Base-by-base conservation (phyloP, 1,140 invertebrate species). In the Lordiphosa collinella region DNA sequence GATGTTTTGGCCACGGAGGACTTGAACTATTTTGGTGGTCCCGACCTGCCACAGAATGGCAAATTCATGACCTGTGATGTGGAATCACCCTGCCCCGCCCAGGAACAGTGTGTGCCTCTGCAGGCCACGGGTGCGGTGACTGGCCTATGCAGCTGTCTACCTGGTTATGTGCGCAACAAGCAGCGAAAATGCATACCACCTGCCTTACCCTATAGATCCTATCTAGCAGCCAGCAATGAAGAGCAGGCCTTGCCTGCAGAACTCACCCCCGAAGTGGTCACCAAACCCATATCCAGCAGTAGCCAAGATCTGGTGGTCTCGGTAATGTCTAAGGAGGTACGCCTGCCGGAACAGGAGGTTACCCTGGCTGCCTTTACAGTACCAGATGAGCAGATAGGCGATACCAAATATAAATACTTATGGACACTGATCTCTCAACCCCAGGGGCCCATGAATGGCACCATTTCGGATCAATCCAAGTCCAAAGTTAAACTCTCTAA, bases 351-450 rank as follows among this genome's bases (percentile, higher is more conserved):
- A 52, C 94, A 95, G 88, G 92, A 94, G 89, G 93, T 94, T 1
- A 94, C 92, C 3, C 89, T 98, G 31, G 94, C 93, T 11, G 96
- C 95, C 1, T 95, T 93, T 79, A 95, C 94, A 4, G 91, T 95
- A 12, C 95, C 96, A 34, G 92, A 93, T 66, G 94, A 94, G 76
- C 91, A 92, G 56, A 90, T 91, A 18, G 93, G 92, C 84, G 92
- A 91, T 58, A 92, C 93, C 44, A 93, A 94, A 86, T 98, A 97
- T 86, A 94, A 94, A 65, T 98, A 97, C 90, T 93, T 94, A 13
- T 98, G 97, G 97, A 95, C 92, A 14, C 90, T 97, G 9, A 90
- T 98, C 31, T 93, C 93, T 52, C 93, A 96, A 80, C 96, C 96
- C 0, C 93, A 94, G 70, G 93, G 93, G 14, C 94, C 95, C 43